A percentile compares a stretch with the other conserved stretches of the same genome.
These are phyloP conservation scores for Peromyscus attwateri DNA, from an alignment of 2,797 vertebrate species.

Conservation along the genomic window DNA sequence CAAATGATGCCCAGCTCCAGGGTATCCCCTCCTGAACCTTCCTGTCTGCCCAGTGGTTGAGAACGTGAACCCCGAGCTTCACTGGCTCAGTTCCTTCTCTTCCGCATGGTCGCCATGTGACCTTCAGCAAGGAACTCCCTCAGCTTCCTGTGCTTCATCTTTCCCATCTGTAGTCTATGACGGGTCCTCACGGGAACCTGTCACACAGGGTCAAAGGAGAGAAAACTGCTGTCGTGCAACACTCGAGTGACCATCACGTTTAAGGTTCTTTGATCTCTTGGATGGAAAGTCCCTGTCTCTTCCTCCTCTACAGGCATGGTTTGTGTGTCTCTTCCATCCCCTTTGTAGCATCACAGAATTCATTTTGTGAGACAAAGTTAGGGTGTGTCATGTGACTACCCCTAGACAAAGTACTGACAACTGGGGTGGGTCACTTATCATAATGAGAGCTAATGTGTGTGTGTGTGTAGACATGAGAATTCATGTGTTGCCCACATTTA, in stretches of 20 bases:
- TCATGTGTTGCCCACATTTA: neutral
- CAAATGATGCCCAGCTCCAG: neutral
- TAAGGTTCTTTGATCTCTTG: rapidly evolving
- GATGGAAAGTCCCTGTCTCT: neutral
- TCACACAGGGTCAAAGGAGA: rapidly evolving
- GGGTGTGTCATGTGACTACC: neutral
- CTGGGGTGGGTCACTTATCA: neutral
- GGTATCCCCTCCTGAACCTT: neutral
- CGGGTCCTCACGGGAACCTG: neutral
- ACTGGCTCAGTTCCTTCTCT: neutral
- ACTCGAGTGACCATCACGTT: rapidly evolving
- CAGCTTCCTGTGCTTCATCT: neutral
- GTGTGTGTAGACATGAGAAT: neutral
- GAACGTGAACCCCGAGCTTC: rapidly evolving
- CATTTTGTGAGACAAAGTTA: neutral
- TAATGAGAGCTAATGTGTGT: neutral
- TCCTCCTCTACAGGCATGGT: neutral
- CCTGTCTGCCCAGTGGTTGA: rapidly evolving
- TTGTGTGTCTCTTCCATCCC: neutral
- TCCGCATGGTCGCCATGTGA: rapidly evolving
- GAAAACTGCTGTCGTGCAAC: rapidly evolving
- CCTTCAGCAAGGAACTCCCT: neutral
- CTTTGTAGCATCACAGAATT: rapidly evolving
- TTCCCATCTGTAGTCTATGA: neutral
- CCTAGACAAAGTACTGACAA: neutral